phyloP scores from a whole-genome alignment of 2,888 invertebrate species.

The Phrixothrix hirtus region DNA sequence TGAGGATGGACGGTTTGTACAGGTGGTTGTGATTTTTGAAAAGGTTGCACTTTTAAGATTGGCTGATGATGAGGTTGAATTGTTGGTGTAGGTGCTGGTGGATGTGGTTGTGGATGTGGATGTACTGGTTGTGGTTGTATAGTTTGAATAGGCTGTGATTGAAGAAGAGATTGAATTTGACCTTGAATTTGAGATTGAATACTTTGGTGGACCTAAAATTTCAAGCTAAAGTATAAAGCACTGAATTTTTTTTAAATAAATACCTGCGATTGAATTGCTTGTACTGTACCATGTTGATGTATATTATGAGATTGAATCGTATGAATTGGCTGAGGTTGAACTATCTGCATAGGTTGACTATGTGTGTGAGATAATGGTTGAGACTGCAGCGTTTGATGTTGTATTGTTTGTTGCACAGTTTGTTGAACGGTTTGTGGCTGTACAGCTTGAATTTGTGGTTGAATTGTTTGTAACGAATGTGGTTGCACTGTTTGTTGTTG shows the following conservation, averaged over 20 bases:
- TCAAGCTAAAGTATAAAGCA: too few species aligned
- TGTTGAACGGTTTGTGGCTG: slow-evolving; percentile 46
- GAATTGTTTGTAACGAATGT: slow-evolving; percentile 48
- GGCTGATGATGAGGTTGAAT: slow-evolving; percentile 36
- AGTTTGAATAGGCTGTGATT: slow-evolving; percentile 27
- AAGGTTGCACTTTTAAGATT: slow-evolving; percentile 48
- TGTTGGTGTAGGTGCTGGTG: slow-evolving; percentile 43
- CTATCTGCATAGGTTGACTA: slow-evolving; percentile 53
- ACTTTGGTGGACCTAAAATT: slow-evolving; percentile 30
- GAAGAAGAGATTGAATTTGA: slow-evolving; percentile 32
- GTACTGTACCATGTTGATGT: slow-evolving; percentile 34
- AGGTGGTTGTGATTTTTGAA: slow-evolving; percentile 52
- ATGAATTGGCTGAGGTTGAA: slow-evolving; percentile 52
- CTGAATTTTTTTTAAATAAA: too few species aligned
- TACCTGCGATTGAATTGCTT: slow-evolving; percentile 36
- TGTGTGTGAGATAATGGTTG: slow-evolving; percentile 47
- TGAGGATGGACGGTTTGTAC: slow-evolving; percentile 53
- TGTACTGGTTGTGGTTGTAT: slow-evolving; percentile 40
- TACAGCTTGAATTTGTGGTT: slow-evolving; percentile 48
- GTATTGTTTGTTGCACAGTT: slow-evolving; percentile 48
- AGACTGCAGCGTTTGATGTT: slow-evolving; percentile 50
- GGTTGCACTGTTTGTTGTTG: slow-evolving; percentile 55
- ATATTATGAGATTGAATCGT: slow-evolving; percentile 32
- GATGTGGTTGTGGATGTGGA: slow-evolving; percentile 48
- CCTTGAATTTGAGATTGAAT: slow-evolving; percentile 35